Conservation (phyloP, 2,113 vertebrate genomes). For the Craseonycteris thonglongyai region DNA sequence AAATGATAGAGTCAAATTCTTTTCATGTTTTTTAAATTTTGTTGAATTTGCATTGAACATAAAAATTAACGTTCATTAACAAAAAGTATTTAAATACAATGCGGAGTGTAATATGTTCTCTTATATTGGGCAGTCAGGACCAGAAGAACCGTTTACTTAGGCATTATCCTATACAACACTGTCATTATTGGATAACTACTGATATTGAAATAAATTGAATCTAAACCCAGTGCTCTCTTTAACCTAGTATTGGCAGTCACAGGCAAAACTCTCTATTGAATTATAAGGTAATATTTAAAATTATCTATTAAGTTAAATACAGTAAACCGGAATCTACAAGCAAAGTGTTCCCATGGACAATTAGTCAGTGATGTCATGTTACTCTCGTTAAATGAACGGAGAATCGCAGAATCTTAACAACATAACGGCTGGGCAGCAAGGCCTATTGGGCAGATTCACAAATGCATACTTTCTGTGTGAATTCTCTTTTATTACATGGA, state of each 20-base stretch:
- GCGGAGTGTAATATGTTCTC: neutral
- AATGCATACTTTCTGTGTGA: neutral
- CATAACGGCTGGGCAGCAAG: neutral
- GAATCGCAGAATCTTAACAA: neutral
- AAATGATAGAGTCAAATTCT: neutral
- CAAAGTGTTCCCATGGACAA: neutral
- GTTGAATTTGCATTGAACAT: neutral
- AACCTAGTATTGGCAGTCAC: neutral
- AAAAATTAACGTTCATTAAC: neutral
- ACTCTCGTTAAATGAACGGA: neutral
- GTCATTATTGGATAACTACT: neutral
- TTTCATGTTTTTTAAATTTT: neutral
- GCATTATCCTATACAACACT: neutral
- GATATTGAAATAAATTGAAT: neutral
- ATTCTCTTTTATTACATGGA: neutral
- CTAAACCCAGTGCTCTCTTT: neutral
- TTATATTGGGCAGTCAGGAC: neutral
- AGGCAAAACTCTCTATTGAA: neutral
- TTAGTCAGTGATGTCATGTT: neutral
- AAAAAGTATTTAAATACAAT: neutral
- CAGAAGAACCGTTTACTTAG: neutral
- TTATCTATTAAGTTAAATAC: neutral
- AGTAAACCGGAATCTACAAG: neutral
- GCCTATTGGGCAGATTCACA: neutral
- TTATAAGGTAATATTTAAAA: neutral